These are phyloP conservation scores for Cavia porcellus DNA, from an alignment of 2,113 vertebrate species.

Conservation along the genomic window DNA sequence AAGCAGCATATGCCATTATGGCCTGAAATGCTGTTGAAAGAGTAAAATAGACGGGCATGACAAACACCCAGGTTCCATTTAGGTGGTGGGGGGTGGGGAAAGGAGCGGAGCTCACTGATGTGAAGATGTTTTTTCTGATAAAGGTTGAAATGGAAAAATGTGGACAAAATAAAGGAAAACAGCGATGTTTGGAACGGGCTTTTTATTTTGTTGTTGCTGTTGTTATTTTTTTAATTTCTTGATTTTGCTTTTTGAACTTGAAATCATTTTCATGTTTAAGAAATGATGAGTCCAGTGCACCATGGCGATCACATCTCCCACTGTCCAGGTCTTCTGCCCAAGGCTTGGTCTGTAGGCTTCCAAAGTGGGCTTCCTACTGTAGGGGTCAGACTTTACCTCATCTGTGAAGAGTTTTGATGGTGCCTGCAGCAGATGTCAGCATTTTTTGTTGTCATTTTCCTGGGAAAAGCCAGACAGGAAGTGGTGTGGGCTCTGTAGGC, in stretches of 20 bases:
- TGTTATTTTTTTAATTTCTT: neutral
- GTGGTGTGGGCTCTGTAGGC: neutral
- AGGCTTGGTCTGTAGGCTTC: neutral
- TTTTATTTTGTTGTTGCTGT: slow-evolving; percentile 8
- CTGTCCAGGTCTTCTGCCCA: neutral
- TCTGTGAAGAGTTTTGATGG: neutral
- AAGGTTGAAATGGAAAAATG: neutral
- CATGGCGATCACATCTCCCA: neutral
- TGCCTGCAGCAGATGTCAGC: neutral
- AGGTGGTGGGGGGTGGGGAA: neutral
- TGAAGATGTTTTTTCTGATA: slow-evolving; percentile 56
- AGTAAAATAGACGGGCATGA: slow-evolving; percentile 45
- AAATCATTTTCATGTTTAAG: slow-evolving; percentile 36
- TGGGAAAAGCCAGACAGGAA: neutral
- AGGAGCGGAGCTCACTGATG: neutral
- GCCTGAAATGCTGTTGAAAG: slow-evolving; percentile 73
- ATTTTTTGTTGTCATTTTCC: neutral
- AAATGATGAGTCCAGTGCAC: neutral
- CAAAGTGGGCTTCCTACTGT: neutral
- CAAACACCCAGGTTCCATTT: slow-evolving; percentile 51
- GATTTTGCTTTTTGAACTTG: neutral
- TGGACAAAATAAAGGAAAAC: slow-evolving; percentile 7
- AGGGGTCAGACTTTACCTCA: neutral
- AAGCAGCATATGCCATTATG: slow-evolving; percentile 65
- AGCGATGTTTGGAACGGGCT: too few relatives aligned